A percentile compares a stretch with the other conserved stretches of the same genome.
These are phyloP conservation scores for Gopherus flavomarginatus DNA, from an alignment of 2,113 vertebrate species.

Conservation along the genomic window DNA sequence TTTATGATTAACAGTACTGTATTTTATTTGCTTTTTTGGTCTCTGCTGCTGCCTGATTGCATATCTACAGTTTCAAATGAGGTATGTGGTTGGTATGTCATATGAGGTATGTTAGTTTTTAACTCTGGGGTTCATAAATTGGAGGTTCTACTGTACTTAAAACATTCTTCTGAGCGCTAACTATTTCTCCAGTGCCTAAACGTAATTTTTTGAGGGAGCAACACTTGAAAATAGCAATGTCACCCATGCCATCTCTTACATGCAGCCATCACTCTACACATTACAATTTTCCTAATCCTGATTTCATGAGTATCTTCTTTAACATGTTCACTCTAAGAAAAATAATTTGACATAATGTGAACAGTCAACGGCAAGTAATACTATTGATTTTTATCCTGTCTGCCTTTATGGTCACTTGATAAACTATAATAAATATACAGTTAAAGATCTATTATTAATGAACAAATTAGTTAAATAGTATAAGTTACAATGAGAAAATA, in stretches of 20 bases:
- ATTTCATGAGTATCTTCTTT: not conserved
- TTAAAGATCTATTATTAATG: not conserved
- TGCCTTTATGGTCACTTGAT: not conserved
- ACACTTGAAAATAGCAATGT: too few species aligned
- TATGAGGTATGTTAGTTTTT: too few species aligned
- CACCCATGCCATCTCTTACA: not conserved
- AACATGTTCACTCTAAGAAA: not conserved
- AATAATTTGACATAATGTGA: not conserved
- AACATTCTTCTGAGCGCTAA: not conserved
- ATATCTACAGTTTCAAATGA: too few species aligned
- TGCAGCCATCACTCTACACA: not conserved
- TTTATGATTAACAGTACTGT: too few species aligned
- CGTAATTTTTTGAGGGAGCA: too few species aligned
- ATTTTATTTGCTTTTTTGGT: too few species aligned
- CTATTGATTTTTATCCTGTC: not conserved
- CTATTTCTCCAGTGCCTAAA: too few species aligned
- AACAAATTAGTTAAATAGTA: not conserved
- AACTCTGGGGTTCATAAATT: too few species aligned
- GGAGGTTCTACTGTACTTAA: not conserved
- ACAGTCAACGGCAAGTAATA: too few species aligned
- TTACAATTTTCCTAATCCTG: not conserved
- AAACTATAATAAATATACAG: too few species aligned
- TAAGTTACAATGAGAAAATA: not conserved
- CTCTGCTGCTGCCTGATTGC: too few species aligned
- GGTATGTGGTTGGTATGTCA: too few species aligned